Evolutionary conservation across 2,797 vertebrate genomes (phyloP), one percentile per base, ranked within the genome.

Genomic region (Phataginus tetradactyla): DNA sequence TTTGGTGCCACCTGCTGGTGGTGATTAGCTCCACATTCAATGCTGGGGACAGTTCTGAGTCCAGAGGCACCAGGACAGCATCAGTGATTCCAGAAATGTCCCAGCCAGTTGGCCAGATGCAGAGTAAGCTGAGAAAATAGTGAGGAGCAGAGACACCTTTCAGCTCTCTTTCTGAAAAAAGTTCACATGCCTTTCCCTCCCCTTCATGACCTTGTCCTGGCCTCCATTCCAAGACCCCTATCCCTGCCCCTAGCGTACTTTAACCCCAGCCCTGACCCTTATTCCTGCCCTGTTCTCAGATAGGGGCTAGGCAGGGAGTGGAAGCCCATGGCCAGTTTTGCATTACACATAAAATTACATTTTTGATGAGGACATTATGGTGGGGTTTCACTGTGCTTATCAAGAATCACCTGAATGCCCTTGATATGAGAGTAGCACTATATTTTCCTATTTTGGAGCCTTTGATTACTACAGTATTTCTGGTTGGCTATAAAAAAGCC

Each of bases 1-100:
- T 96, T 94, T 97, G 91, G 97, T 96, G 95, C 96, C 97, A 97
- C 80, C 91, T 97, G 93, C 90, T 97, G 96, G 96, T 39, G 6
- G 61, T 94, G 87, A 12, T 45, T 68, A 85, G 39, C 55, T 61
- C 69, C 29, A 64, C 39, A 39, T 86, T 88, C 83, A 94, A 64
- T 72, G 2, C 4, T 59, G 37, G 34, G 68, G 61, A 72, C 18
- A 64, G 13, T 89, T 94, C 37, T 85, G 57, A 94, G n/a, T 45
- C 39, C 72, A 75, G 86, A 69, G 32, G 49, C n/a, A n/a, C 4
- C 27, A 34, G 78, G 20, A 61, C 18, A 86, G 18, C 57, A 57
- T 69, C 7, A 12, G 4, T 9, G 63, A 37, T 45, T 88, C 32
- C 34, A 66, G 34, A 78, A 59, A 83, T 91, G n/a, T 74, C 27